Conservation (phyloP, 2,888 invertebrate species). For the Philereme transversata region DNA sequence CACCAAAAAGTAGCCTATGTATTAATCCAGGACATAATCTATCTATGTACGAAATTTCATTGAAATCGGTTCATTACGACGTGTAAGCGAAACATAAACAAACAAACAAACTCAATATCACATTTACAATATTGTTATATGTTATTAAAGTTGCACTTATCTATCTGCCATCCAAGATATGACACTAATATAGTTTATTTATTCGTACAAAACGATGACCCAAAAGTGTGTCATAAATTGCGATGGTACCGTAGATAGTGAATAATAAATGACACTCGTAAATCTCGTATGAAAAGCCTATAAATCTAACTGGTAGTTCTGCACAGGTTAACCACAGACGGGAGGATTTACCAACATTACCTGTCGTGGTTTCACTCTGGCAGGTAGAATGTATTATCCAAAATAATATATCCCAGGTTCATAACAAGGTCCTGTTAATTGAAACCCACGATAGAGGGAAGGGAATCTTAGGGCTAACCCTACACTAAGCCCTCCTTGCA, state of each 20-base stretch:
- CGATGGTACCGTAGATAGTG: constrained; percentile 75
- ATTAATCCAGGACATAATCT: too few species aligned
- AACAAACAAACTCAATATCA: too few species aligned
- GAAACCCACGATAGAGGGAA: too few species aligned
- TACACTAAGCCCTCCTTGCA: too few species aligned
- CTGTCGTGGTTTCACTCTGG: constrained; percentile 23
- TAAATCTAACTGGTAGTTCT: constrained; percentile 73
- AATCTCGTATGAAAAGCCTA: constrained; percentile 79
- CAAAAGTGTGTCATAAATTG: constrained; percentile 77
- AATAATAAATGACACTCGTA: constrained; percentile 79
- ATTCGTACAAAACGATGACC: constrained; percentile 63
- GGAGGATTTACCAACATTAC: constrained; percentile 33
- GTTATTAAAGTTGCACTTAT: not conserved
- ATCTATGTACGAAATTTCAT: too few species aligned
- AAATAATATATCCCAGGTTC: constrained; percentile 8
- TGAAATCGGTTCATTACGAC: too few species aligned
- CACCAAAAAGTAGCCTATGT: too few species aligned
- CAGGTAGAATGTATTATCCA: constrained; percentile 4
- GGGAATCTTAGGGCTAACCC: too few species aligned
- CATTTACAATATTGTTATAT: not conserved
- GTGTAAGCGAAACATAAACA: too few species aligned
- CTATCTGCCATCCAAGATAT: constrained; percentile 23
- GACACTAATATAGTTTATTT: constrained; percentile 63
- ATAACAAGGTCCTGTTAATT: too few species aligned
- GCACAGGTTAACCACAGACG: constrained; percentile 59